These are phyloP conservation scores for Sarcophaga caerulescens DNA, from an alignment of 2,888 invertebrate genomes.

Conservation along the genomic window DNA sequence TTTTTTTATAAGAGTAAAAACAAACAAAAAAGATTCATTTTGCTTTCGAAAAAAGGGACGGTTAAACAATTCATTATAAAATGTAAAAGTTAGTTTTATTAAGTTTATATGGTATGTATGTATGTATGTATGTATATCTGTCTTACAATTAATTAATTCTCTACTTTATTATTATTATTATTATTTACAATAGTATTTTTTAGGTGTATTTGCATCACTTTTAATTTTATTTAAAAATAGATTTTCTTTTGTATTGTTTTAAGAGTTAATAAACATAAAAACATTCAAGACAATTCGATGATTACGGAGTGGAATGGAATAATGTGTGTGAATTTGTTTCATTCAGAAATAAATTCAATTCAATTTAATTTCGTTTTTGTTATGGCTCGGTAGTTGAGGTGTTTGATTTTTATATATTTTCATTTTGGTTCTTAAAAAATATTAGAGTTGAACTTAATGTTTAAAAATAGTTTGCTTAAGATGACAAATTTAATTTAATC, in stretches of 20 bases:
- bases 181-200: constrained; percentile 46
- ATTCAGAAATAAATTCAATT: constrained; percentile 38
- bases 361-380: constrained; percentile 8
- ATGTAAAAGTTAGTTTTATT: constrained; percentile 28
- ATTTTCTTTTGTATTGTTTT: not conserved
- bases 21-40: constrained; percentile 38
- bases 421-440: constrained; percentile 16
- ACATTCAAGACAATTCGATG: constrained; percentile 60
- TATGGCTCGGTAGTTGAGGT: constrained; percentile 66
- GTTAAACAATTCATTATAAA: constrained; percentile 59
- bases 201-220: not conserved
- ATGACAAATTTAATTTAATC: constrained; percentile 14
- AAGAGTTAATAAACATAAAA: not conserved
- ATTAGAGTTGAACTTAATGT: constrained; percentile 32
- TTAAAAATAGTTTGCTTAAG: constrained; percentile 1
- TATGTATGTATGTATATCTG: no score
- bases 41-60: constrained; percentile 62
- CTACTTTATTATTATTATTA: constrained; percentile 38
- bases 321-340: constrained; percentile 24
- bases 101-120: no score
- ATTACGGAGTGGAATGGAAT: constrained; percentile 62
- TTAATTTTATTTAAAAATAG: not conserved
- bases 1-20: constrained; percentile 33
- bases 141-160: not conserved
- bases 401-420: constrained; percentile 11